Conservation (phyloP, 2,113 vertebrate genomes). For the Columbina picui region DNA sequence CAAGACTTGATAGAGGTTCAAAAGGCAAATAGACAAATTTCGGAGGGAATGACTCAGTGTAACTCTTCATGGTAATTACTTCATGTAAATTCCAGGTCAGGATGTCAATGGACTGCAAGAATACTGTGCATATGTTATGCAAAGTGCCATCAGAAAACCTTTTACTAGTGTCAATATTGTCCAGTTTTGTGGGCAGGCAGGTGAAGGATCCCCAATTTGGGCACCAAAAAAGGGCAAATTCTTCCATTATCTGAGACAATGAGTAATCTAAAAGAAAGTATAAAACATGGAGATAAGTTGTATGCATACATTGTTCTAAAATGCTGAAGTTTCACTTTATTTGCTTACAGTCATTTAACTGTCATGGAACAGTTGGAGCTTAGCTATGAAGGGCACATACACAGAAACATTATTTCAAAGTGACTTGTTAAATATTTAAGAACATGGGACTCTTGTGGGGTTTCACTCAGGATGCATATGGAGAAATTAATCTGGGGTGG, state of each 20-base stretch:
- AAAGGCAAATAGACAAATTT: not conserved
- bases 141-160: not conserved
- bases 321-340: not conserved
- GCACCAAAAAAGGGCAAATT: not conserved
- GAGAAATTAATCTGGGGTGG: slow-evolving; percentile 2
- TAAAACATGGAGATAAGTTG: not conserved
- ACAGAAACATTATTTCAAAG: not conserved
- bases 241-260: not conserved
- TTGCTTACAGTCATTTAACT: slow-evolving; percentile 11
- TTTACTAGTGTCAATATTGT: not conserved
- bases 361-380: slow-evolving; percentile 8
- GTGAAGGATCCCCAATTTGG: not conserved
- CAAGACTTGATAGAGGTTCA: not conserved
- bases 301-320: not conserved
- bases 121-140: not conserved
- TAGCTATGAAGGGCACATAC: not conserved
- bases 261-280: not conserved
- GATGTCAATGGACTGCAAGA: not conserved
- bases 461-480: not conserved
- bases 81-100: not conserved
- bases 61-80: not conserved
- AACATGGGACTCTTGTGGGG: not conserved
- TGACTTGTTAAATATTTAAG: slow-evolving; percentile 29
- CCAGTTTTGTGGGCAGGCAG: not conserved
- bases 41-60: not conserved